A percentile compares a stretch with the other conserved stretches of the same genome.
Conservation (phyloP, 92 coral and sea anemone species). For the Bergia sp. region DNA sequence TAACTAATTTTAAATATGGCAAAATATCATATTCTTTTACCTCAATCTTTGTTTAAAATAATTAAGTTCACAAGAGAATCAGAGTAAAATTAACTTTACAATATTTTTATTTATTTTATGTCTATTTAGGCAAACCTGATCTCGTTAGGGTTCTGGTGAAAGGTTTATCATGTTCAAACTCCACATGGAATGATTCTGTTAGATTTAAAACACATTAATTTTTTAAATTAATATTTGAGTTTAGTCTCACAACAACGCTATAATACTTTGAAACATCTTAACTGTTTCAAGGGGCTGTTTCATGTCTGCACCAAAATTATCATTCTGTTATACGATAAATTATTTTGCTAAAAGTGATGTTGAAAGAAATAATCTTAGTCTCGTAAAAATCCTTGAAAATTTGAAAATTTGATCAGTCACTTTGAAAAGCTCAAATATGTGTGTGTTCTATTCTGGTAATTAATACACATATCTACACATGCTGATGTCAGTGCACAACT, state of each 20-base stretch:
- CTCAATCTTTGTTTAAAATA: not conserved
- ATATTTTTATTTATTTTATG: constrained; percentile 38
- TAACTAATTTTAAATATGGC: not conserved
- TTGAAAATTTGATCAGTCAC: too few species aligned
- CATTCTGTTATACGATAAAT: too few species aligned
- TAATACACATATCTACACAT: too few species aligned
- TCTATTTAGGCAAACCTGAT: constrained; percentile 89
- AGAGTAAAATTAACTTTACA: not conserved
- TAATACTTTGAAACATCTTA: too few species aligned
- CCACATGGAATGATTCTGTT: constrained; percentile 87
- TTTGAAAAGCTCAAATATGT: too few species aligned
- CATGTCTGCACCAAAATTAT: not conserved
- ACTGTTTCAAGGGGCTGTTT: not conserved
- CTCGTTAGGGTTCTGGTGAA: constrained; percentile 84
- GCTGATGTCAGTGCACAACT: too few species aligned
- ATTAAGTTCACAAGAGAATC: not conserved
- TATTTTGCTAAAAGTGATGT: too few species aligned
- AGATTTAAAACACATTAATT: constrained; percentile 51
- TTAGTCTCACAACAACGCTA: not conserved
- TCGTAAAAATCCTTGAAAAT: too few species aligned
- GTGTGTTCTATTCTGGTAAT: too few species aligned
- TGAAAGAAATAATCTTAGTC: too few species aligned
- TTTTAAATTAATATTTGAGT: not conserved
- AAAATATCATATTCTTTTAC: not conserved
- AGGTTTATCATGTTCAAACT: constrained; percentile 91